Conservation (phyloP, 2,113 vertebrate genomes). For the Melanerpes formicivorus region DNA sequence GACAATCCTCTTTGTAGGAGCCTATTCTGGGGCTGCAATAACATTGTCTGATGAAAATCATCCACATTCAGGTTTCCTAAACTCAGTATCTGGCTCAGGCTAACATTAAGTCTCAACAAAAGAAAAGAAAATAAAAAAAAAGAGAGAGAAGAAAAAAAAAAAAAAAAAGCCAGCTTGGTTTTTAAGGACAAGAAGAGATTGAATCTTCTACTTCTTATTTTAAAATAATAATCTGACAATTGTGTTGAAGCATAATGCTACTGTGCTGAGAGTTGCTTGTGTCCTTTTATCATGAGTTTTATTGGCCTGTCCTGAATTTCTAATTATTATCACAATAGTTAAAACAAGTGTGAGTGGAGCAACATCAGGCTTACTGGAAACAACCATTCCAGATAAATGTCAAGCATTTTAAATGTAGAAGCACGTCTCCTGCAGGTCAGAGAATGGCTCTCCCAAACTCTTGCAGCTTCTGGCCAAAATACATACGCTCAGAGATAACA, state of each 20-base stretch:
- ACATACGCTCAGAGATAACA: neutral
- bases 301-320: neutral
- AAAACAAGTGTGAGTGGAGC: neutral
- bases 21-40: neutral
- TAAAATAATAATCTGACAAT: conserved; percentile 26
- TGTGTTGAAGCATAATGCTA: neutral
- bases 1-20: neutral
- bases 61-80: neutral
- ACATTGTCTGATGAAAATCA: neutral
- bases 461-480: neutral
- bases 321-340: neutral
- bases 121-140: neutral
- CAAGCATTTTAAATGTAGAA: neutral
- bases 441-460: neutral
- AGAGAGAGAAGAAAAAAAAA: neutral
- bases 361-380: neutral
- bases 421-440: neutral
- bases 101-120: conserved; percentile 22
- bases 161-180: neutral
- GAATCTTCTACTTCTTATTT: conserved; percentile 34
- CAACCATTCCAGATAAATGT: neutral
- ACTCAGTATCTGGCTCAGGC: conserved; percentile 5
- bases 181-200: conserved; percentile 35
- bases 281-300: neutral
- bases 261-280: neutral